These are phyloP conservation scores for Panzeria rudis DNA, from an alignment of 2,888 invertebrate genomes.

Conservation along the genomic window DNA sequence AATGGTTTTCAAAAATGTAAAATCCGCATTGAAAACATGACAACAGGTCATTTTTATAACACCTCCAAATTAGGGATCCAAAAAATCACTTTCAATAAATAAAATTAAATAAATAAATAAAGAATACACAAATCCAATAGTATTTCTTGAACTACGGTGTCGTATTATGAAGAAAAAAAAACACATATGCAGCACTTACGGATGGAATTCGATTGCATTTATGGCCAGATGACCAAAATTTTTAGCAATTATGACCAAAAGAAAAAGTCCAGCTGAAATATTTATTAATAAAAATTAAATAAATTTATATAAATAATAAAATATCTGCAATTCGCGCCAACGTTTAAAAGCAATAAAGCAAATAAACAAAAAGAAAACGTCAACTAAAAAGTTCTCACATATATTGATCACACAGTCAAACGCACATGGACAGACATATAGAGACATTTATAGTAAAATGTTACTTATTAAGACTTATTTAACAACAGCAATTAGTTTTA, in stretches of 20 bases:
- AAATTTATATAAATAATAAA: conserved; percentile 24
- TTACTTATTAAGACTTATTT: conserved; percentile 72
- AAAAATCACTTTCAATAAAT: too few relatives aligned
- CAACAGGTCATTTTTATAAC: too few relatives aligned
- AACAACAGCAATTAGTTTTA: conserved; percentile 73
- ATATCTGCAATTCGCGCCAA: conserved; percentile 29
- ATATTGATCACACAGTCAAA: conserved; percentile 38
- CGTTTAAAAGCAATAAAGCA: conserved; percentile 12
- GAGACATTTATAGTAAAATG: conserved; percentile 67
- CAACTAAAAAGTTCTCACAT: conserved; percentile 54
- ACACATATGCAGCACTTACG: neutral
- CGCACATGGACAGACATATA: conserved; percentile 20
- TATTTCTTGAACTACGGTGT: too few relatives aligned
- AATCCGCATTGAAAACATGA: too few relatives aligned
- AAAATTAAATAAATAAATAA: neutral
- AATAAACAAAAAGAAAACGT: conserved; percentile 11
- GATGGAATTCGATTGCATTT: neutral
- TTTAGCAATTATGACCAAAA: conserved; percentile 9
- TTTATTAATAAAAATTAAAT: conserved; percentile 23
- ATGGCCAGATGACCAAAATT: conserved; percentile 18
- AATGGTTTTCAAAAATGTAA: too few relatives aligned
- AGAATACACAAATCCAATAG: too few relatives aligned
- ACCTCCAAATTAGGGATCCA: too few relatives aligned
- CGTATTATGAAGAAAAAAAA: too few relatives aligned
- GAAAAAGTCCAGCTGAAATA: neutral